Percentiles rank a stretch among this genome's conserved stretches.
Conservation (phyloP, 2,888 invertebrate species). For the Gari tellinella region DNA sequence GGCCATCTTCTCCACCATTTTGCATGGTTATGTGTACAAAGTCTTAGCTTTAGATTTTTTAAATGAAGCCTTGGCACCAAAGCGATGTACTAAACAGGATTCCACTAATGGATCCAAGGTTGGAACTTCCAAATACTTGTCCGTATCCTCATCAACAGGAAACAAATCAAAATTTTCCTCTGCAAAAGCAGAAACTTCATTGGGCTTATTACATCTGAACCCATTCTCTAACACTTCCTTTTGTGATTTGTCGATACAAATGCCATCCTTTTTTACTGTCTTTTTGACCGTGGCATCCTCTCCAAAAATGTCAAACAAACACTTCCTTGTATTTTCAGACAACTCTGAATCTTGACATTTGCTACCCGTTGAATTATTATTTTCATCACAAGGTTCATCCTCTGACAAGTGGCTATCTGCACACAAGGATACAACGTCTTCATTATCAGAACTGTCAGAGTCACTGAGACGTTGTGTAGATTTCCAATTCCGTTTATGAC, state of each 20-base stretch:
- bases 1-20: constrained; percentile 36
- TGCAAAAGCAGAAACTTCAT: constrained; percentile 16
- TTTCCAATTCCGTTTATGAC: no score
- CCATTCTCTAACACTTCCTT: constrained; percentile 4
- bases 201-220: constrained; percentile 15
- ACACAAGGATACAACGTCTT: no score
- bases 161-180: constrained; percentile 21
- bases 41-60: constrained; percentile 9
- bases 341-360: background rate
- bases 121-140: constrained; percentile 18
- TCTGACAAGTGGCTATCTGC: no score
- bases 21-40: constrained; percentile 30
- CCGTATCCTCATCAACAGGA: constrained; percentile 26
- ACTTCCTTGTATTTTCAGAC: background rate
- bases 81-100: constrained; percentile 16
- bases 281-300: no score
- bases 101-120: constrained; percentile 31
- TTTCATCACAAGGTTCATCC: no score
- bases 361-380: background rate
- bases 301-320: constrained; percentile 3
- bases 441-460: no score
- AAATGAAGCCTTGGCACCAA: constrained; percentile 32
- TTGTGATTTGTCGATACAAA: no score
- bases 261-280: no score
- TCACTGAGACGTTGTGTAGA: no score